Evolutionary conservation across 2,797 vertebrate genomes (phyloP).

Genomic region (Paratrypauchen microcephalus): DNA sequence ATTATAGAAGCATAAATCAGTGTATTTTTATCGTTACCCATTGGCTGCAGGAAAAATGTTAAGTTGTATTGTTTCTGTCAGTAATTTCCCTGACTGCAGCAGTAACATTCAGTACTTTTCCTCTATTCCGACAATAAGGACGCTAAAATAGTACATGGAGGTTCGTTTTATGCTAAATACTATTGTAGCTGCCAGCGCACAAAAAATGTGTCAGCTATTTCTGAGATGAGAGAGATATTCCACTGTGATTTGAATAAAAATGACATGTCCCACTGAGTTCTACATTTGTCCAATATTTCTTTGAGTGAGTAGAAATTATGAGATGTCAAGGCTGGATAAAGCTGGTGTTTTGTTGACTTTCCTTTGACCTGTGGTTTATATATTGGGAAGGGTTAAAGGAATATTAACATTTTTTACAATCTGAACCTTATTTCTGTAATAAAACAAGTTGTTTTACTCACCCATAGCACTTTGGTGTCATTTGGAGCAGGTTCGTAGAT

Average conservation of each 20-base stretch:
- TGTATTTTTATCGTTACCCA: not conserved
- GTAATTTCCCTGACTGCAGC: not conserved
- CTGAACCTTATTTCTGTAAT: too few species aligned
- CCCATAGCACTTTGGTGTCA: too few species aligned
- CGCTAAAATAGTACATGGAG: not conserved
- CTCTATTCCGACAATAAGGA: not conserved
- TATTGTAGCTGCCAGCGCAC: not conserved
- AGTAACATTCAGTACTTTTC: not conserved
- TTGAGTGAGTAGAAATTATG: not conserved
- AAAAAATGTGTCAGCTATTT: not conserved
- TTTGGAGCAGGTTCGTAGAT: too few species aligned
- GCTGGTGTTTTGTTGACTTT: not conserved
- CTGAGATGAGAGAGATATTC: not conserved
- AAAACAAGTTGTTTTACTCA: too few species aligned
- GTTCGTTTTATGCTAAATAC: constrained; percentile 1
- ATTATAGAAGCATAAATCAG: not conserved
- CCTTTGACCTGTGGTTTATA: not conserved
- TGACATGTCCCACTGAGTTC: not conserved
- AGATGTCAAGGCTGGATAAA: not conserved
- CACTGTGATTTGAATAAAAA: not conserved
- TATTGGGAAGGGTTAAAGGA: not conserved
- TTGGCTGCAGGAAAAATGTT: not conserved
- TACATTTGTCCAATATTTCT: not conserved
- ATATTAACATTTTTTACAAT: too few species aligned
- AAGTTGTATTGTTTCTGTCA: not conserved